Evolutionary conservation across 2,888 invertebrate genomes (phyloP), one percentile per base, ranked within the genome.

Genomic region (Quadroppia sp.): DNA sequence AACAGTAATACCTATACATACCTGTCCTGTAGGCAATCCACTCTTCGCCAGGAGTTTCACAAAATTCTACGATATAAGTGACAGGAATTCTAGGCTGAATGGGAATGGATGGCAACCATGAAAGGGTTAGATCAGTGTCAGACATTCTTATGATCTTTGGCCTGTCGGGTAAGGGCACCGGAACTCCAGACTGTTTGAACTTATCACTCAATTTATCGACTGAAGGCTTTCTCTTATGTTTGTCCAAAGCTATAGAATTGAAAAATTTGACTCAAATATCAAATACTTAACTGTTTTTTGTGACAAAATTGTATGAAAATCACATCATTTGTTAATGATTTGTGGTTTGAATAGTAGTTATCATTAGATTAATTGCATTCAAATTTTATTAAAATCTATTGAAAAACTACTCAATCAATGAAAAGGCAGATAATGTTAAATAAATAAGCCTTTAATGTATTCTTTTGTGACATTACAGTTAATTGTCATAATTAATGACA

Each of bases 121-220:
- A 91, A 13, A 98, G 85, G 0, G 92, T 92, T 76, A 95, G 87
- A 74, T 90, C 88, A 11, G 92, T 87, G 81, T 94, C 94, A 11
- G 92, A 90, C 90, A 96, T 94, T 71, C 92, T 89, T 23, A 92
- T 90, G 80, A 98, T 92, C 80, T 93, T 92, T 4, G 98, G 98
- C 74, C 88, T 88, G 82, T 96, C 94, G 0, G 92, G 87, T 4
- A 96, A 83, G 0, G 95, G 94, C 81, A 93, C 87, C 0, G 95
- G 95, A 6, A 91, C 87, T 48, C 92, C 93, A 30, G 70, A 56
- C 30, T 30, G 20, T 28, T 53, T 69, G 13, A 69, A 69, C 36
- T 69, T 42, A 25, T 69, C 69, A 45, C 40, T 45, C 6, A 45
- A 17, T 45, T 45, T 45, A 23, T 69, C 69, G 17, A 23, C n/a